phyloP scores from a whole-genome alignment of 2,888 invertebrate species.

The Metacarcinus magister region DNA sequence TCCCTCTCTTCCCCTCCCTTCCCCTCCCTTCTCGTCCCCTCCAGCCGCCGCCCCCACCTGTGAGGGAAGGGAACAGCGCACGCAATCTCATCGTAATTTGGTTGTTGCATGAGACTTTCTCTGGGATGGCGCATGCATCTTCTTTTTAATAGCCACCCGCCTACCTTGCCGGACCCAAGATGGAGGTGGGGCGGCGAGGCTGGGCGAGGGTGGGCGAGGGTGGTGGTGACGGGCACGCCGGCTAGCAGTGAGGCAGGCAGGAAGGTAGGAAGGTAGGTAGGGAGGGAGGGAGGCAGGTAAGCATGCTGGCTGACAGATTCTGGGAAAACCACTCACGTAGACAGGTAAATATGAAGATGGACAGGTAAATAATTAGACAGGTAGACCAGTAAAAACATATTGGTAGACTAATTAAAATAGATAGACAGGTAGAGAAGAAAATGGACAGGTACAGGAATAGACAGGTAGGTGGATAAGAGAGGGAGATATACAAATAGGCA shows the following conservation, averaged over 20 bases:
- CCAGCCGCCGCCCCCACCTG: neutral
- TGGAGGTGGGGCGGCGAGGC: neutral
- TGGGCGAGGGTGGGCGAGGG: neutral
- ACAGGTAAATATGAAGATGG: neutral
- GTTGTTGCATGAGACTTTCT: constrained; percentile 61
- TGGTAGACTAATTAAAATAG: neutral
- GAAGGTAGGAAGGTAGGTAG: neutral
- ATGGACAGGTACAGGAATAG: neutral
- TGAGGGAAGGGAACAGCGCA: constrained; percentile 44
- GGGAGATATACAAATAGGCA: too few species aligned
- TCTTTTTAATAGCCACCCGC: constrained; percentile 55
- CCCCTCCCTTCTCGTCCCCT: neutral
- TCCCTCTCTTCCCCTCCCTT: neutral
- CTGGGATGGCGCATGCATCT: constrained; percentile 64
- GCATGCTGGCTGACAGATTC: neutral
- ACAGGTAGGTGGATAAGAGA: too few species aligned
- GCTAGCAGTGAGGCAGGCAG: neutral
- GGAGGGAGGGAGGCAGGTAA: neutral
- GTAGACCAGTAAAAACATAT: neutral
- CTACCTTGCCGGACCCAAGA: neutral
- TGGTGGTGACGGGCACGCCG: neutral
- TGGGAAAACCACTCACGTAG: neutral
- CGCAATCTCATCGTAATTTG: constrained; percentile 67
- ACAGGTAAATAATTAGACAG: neutral
- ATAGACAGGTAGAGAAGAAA: neutral